Base-by-base conservation (phyloP, 1,140 invertebrate genomes). In the Zaprionus davidi region DNA sequence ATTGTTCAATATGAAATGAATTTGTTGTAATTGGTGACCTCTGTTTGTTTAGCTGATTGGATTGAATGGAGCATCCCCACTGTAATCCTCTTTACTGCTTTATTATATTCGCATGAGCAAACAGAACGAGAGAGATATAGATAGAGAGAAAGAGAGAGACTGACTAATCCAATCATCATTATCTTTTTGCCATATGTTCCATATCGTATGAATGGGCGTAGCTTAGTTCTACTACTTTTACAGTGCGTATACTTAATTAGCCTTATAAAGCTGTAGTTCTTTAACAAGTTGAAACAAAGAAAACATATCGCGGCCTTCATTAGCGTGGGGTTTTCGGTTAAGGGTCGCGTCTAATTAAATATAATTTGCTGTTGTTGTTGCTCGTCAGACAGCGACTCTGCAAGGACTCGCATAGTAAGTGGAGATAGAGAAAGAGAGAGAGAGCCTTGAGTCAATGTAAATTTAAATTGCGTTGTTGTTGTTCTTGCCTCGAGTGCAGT, bases 211-310 rank as follows among this genome's bases (percentile, higher is more conserved):
- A 64, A 17, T 64, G 5, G 26, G 9, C 36, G 17, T 31, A 13
- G 41, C 12, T 22, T 12, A 64, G 36, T 36, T 3, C 22, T 2
- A 5, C 67, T 53, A 1, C 9, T 51, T 22, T 24, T 15, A 63
- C 78, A 51, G 72, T 36, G 82, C 79, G 79, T 86, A 86, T 82
- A 86, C 79, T 79, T 86, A 86, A 85, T 85, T 82, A 86, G 71
- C 71, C 34, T 31, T 83, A 62, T 62, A 76, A 71, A 80, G 66
- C 46, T 59, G 12, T 58, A n/a, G 55, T 58, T 58, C 62, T 60
- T 73, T 57, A 73, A 60, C 44, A 68, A 60, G 64, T 68, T 69
- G 36, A 60, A 26, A 38, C 9, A 38, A 38, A 38, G 5, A 15
- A 15, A 12, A 15, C 36, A 68, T 60, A 9, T 17, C 49, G 4